These are phyloP conservation scores for Colletes gigas DNA, from an alignment of 1,140 invertebrate species.

Conservation along the genomic window DNA sequence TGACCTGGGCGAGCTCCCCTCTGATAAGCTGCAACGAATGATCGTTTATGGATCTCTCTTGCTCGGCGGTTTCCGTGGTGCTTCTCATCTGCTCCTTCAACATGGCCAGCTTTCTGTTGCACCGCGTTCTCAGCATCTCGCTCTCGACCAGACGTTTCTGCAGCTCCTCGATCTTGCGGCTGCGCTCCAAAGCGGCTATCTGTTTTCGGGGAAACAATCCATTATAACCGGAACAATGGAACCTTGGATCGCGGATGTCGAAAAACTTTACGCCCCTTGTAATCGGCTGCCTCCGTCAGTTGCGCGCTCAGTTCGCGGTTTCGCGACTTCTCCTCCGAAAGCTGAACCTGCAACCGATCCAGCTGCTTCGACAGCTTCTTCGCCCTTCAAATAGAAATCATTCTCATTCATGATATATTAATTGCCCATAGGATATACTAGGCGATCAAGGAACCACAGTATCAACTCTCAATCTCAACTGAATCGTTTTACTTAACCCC, in stretches of 20 bases:
- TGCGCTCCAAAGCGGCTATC: slow-evolving; percentile 90
- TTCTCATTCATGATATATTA: background rate
- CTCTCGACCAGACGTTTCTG: slow-evolving; percentile 88
- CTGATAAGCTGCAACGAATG: slow-evolving; percentile 85
- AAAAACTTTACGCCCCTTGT: slow-evolving; percentile 82
- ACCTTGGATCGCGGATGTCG: background rate
- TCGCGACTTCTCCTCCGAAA: slow-evolving; percentile 87
- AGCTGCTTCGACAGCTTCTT: slow-evolving; percentile 90
- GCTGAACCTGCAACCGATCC: slow-evolving; percentile 87
- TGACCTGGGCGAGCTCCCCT: slow-evolving; percentile 87
- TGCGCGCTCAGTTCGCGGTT: slow-evolving; percentile 89
- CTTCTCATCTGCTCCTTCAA: slow-evolving; percentile 86
- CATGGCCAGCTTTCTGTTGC: slow-evolving; percentile 86
- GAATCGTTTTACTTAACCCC: no score
- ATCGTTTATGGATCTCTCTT: slow-evolving; percentile 86
- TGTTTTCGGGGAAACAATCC: slow-evolving; percentile 67
- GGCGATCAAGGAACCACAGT: no score
- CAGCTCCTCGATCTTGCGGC: slow-evolving; percentile 91
- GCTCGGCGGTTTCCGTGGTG: slow-evolving; percentile 85
- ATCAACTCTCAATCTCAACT: no score
- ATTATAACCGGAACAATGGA: background rate
- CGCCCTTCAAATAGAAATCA: slow-evolving; percentile 75
- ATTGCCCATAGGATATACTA: no score
- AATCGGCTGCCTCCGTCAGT: slow-evolving; percentile 90
- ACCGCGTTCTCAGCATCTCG: slow-evolving; percentile 86